Base-by-base conservation (phyloP, 1,140 invertebrate species). In the Heliconius himera region DNA sequence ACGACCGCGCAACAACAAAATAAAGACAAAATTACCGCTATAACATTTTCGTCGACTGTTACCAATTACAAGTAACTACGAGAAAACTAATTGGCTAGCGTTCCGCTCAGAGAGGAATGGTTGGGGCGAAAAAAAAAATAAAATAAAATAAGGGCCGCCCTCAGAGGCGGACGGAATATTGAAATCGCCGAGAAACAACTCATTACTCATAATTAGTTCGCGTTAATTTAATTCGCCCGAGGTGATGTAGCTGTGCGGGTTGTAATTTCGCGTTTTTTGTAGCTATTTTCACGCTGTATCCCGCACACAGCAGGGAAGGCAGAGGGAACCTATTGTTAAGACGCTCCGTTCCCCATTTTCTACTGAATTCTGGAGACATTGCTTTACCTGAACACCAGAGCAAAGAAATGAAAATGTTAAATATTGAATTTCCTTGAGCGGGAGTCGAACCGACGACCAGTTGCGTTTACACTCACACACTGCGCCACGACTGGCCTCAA, bases 121-220 rank as follows among this genome's bases (percentile, higher is more conserved):
- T 76, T 60, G 77, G 73, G 81, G 77, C 76, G 82, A 78, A 84
- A 86, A 51, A 89, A 86, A 51, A 89, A 90, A 88, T 88, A 84
- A 85, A 36, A n/a, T n/a, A n/a, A n/a, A 2, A 2, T 6, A 6
- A 87, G 84, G 82, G 77, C 78, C 86, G 76, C 83, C 87, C 84
- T 83, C 86, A 87, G 81, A 77, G 79, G 83, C 88, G 87, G 86
- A 87, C 81, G 82, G 83, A 86, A 89, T 87, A 86, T 88, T 84
- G 85, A 85, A 88, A 86, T 88, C 83, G 82, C 79, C 79, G 85
- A 84, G 82, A 82, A 85, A 87, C 82, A 89, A 87, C 85, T 88
- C 89, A 91, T 92, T 90, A 89, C 87, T 91, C 88, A 91, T 91
- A 93, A 91, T 93, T 90, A 93, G 87, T 84, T 77, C 83, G 84